Evolutionary conservation across 2,113 vertebrate species (phyloP), one percentile per base, ranked within the genome.

Genomic region (Oreotrochilus melanogaster): DNA sequence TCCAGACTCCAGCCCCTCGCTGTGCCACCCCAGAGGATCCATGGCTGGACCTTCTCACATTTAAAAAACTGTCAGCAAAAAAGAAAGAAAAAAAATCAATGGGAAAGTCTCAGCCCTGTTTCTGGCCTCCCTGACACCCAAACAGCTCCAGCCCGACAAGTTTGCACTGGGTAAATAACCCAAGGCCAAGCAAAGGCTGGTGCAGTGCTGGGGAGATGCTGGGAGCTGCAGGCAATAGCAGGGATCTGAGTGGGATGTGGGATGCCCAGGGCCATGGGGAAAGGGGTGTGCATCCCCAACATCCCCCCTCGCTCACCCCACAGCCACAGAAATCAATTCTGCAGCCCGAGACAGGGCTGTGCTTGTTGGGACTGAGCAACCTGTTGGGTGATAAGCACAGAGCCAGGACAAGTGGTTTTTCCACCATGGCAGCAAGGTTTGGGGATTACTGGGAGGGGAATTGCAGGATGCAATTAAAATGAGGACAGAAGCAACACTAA

Each of bases 121-220:
- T 93, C 72, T 69, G 51, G 48, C 45, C 70, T 28, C n/a, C 31
- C 76, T 64, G 56, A 48, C 39, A 51, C 28, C 25, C 22, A 31
- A 62, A 74, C 0, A 0, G 23, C 86, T 70, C 56, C 30, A 48
- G 18, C n/a, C 7, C 10, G 45, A 24, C 0, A 1, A 64, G n/a
- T 64, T 67, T 71, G 35, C 13, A 43, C 2, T 0, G 0, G 37
- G 66, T 60, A 45, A 86, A 73, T 53, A 75, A 75, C 6, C 19
- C 1, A 2, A 25, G 39, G 47, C 12, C 0, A 3, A 78, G 81
- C 25, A 51, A 82, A 85, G 13, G 48, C 72, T 67, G 4, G 39
- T 15, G 53, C 48, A 56, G 48, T 1, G 4, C 5, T 43, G 2
- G 57, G 51, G 43, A 67, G 37, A n/a, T 56, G 48, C 43, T 72